phyloP scores from a whole-genome alignment of 2,888 invertebrate species.

The Pollenia amentaria region DNA sequence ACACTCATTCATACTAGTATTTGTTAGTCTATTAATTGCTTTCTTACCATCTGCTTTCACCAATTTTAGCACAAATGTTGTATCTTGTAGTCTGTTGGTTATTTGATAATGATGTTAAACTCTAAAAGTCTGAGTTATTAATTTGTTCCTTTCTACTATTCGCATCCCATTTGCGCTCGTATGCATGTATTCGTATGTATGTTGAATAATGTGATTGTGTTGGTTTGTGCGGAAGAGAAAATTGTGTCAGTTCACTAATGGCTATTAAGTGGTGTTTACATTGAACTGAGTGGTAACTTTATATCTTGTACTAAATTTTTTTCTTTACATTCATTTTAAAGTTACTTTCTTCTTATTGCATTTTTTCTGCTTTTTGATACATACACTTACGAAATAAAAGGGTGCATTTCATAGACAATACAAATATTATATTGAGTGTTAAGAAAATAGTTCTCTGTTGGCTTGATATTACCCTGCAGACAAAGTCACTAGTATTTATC shows the following conservation, averaged over 20 bases:
- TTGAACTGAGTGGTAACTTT: conserved; percentile 58
- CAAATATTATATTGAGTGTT: no score
- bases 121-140: conserved; percentile 31
- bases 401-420: not conserved
- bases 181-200: not conserved
- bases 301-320: conserved; percentile 37
- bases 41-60: conserved; percentile 45
- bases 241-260: conserved; percentile 69
- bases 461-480: no score
- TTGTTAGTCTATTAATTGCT: conserved; percentile 37
- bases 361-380: not conserved
- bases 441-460: no score
- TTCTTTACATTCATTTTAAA: not conserved
- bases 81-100: conserved; percentile 11
- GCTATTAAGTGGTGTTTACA: conserved; percentile 64
- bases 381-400: not conserved
- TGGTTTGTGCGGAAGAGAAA: conserved; percentile 16
- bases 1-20: not conserved
- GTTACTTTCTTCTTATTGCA: not conserved
- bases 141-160: not conserved
- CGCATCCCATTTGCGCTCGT: not conserved
- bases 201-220: not conserved
- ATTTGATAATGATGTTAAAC: conserved; percentile 29
- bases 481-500: no score
- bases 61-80: not conserved